Evolutionary conservation across 2,888 invertebrate species (phyloP).

Genomic region (Eupithecia tripunctaria): DNA sequence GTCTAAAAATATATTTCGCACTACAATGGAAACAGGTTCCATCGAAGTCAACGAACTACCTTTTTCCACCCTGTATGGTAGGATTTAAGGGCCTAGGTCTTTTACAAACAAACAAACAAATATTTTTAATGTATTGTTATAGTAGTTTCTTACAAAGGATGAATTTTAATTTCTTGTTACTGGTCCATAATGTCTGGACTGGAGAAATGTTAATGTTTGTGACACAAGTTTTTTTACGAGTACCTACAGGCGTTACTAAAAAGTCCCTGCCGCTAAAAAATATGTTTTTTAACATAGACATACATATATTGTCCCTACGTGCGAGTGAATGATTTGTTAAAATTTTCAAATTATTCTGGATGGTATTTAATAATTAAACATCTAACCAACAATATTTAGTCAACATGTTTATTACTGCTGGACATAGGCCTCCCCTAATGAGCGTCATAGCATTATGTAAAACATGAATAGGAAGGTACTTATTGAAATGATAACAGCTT

Average conservation of each 20-base stretch:
- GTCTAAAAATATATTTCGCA: constrained; percentile 30
- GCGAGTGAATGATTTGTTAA: too few relatives aligned
- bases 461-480: too few relatives aligned
- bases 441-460: too few relatives aligned
- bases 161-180: constrained; percentile 21
- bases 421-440: too few relatives aligned
- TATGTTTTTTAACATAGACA: background rate
- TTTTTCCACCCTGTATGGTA: constrained; percentile 77
- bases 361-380: too few relatives aligned
- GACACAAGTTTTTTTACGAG: background rate
- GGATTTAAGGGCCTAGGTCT: constrained; percentile 48
- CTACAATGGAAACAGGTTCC: constrained; percentile 56
- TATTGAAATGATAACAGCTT: background rate
- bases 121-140: constrained; percentile 34
- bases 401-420: too few relatives aligned
- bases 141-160: constrained; percentile 31
- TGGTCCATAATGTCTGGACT: background rate
- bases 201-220: background rate
- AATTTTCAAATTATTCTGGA: too few relatives aligned
- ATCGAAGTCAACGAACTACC: constrained; percentile 74
- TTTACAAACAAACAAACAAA: constrained; percentile 22
- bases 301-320: background rate
- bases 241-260: background rate
- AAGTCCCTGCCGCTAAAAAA: background rate
- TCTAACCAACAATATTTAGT: too few relatives aligned